A percentile compares a stretch with the other conserved stretches of the same genome.
phyloP scores from a whole-genome alignment of 1,140 invertebrate species.

The Epicauta chinensis region DNA sequence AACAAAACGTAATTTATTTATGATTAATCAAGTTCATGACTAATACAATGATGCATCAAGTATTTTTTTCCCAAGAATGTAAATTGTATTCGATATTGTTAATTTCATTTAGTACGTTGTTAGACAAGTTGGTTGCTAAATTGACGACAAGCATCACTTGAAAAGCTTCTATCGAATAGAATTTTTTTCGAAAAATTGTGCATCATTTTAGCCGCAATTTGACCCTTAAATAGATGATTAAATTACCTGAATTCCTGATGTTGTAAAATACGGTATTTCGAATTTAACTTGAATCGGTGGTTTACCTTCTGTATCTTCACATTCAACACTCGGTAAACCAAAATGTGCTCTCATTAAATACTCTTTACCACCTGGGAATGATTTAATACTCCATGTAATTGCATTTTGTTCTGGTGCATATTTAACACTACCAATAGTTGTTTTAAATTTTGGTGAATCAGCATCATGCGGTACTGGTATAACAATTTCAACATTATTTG shows the following conservation, averaged over 20 bases:
- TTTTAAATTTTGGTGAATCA: slow-evolving; percentile 98
- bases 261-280: slow-evolving; percentile 99
- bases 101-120: too few relatives aligned
- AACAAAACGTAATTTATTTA: background rate
- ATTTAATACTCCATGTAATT: slow-evolving; percentile 99
- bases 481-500: slow-evolving; percentile 99
- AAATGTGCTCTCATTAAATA: slow-evolving; percentile 99
- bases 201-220: too few relatives aligned
- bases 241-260: slow-evolving; percentile 93
- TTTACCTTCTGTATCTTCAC: slow-evolving; percentile 93
- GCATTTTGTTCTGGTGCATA: slow-evolving; percentile 97
- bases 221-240: too few relatives aligned
- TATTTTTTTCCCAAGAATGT: too few relatives aligned
- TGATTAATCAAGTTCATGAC: too few relatives aligned
- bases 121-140: too few relatives aligned
- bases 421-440: slow-evolving; percentile 95
- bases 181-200: too few relatives aligned
- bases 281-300: slow-evolving; percentile 99
- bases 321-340: slow-evolving; percentile 93
- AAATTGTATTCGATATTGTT: too few relatives aligned
- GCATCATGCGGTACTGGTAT: slow-evolving; percentile 98
- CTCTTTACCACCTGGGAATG: slow-evolving; percentile 98
- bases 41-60: too few relatives aligned
- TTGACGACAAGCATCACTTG: too few relatives aligned
- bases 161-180: too few relatives aligned